phyloP scores from a whole-genome alignment of 1,140 invertebrate genomes.

The Diuraphis noxia region DNA sequence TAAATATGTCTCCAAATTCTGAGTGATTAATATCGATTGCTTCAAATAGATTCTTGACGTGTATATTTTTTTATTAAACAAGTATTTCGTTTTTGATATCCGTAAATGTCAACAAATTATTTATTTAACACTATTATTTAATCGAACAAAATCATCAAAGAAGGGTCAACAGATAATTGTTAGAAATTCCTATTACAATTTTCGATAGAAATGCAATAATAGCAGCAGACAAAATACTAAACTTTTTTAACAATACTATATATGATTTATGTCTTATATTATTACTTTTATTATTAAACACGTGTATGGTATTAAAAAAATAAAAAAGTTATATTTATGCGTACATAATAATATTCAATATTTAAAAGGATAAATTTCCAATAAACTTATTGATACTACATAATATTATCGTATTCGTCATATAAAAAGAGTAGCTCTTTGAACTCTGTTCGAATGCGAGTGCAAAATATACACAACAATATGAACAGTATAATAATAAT shows the following conservation, averaged over 20 bases:
- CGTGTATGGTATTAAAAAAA: neutral
- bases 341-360: neutral
- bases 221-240: neutral
- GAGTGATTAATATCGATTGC: too few species aligned
- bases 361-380: neutral
- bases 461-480: neutral
- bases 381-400: neutral
- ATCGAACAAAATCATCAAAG: neutral
- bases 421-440: neutral
- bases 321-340: neutral
- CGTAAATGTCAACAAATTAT: too few species aligned
- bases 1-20: too few species aligned
- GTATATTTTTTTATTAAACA: too few species aligned
- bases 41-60: too few species aligned
- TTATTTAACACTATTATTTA: neutral
- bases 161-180: neutral
- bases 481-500: neutral
- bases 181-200: neutral
- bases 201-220: too few species aligned
- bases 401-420: neutral
- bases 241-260: neutral
- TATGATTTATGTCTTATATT: neutral
- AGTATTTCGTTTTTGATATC: too few species aligned
- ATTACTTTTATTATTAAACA: too few species aligned
- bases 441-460: neutral